A percentile compares a stretch with the other conserved stretches of the same genome.
Evolutionary conservation across 2,888 invertebrate genomes (phyloP).

Genomic region (Heteromyza rotundicornis): DNA sequence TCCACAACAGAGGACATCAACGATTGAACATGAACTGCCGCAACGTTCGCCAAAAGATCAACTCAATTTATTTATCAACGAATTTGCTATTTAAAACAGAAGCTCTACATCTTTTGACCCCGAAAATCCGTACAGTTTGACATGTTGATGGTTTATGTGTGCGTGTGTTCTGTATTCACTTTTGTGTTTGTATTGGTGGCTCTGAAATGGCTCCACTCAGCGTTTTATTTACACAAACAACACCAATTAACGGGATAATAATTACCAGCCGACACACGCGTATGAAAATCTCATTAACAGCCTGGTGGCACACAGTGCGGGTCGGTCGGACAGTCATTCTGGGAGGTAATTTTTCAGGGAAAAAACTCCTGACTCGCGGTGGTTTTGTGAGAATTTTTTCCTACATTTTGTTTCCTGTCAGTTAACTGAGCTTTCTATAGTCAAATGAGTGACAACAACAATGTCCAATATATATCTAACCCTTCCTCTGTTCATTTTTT

Average conservation of each 20-base stretch:
- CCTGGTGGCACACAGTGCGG: no score
- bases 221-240: background rate
- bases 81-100: background rate
- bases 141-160: background rate
- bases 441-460: no score
- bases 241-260: constrained; percentile 34
- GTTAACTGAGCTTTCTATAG: no score
- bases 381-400: no score
- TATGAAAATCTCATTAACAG: constrained; percentile 31
- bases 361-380: no score
- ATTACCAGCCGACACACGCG: constrained; percentile 11
- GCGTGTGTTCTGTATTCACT: background rate
- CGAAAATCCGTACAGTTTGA: background rate
- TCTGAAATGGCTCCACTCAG: background rate
- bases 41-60: background rate
- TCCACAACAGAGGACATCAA: no score
- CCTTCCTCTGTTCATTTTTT: no score
- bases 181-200: background rate
- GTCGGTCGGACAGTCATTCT: no score
- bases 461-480: no score
- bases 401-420: no score
- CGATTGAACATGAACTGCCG: no score
- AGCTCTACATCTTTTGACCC: background rate
- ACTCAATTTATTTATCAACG: background rate
- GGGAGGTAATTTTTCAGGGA: no score